Conservation (phyloP, 2,113 vertebrate genomes). For the Ploceus nigricollis region DNA sequence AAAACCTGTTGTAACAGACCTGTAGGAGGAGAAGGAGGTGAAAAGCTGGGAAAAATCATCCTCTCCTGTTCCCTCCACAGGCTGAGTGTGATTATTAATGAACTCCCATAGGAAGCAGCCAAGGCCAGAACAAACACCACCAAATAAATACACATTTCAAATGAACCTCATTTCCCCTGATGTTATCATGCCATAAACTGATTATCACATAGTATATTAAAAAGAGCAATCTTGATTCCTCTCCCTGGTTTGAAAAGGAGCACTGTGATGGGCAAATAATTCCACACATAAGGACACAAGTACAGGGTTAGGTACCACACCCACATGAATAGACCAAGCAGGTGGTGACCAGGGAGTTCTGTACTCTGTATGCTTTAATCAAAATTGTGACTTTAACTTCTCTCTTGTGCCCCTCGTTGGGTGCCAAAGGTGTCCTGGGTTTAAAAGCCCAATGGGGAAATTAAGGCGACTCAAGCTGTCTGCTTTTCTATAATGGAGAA, state of each 20-base stretch:
- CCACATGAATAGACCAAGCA: background rate
- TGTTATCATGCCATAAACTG: background rate
- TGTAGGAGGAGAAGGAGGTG: background rate
- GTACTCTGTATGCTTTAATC: background rate
- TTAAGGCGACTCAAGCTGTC: background rate
- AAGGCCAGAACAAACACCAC: background rate
- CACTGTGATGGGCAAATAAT: background rate
- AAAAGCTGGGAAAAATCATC: background rate
- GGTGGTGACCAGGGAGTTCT: too few relatives aligned
- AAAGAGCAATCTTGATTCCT: background rate
- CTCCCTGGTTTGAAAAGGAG: background rate
- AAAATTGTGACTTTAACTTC: background rate
- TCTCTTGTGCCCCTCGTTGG: background rate
- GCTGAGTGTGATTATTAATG: background rate
- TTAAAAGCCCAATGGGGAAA: background rate
- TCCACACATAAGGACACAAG: background rate
- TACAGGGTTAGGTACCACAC: background rate
- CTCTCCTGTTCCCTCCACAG: background rate
- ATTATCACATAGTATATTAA: background rate
- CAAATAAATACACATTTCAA: background rate
- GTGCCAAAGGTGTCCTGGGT: background rate
- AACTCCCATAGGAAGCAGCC: background rate
- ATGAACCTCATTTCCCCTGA: background rate
- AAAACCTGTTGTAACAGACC: background rate
- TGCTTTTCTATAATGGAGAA: background rate